These are phyloP conservation scores for Laticauda colubrina DNA, from an alignment of 2,113 vertebrate genomes.

Conservation along the genomic window DNA sequence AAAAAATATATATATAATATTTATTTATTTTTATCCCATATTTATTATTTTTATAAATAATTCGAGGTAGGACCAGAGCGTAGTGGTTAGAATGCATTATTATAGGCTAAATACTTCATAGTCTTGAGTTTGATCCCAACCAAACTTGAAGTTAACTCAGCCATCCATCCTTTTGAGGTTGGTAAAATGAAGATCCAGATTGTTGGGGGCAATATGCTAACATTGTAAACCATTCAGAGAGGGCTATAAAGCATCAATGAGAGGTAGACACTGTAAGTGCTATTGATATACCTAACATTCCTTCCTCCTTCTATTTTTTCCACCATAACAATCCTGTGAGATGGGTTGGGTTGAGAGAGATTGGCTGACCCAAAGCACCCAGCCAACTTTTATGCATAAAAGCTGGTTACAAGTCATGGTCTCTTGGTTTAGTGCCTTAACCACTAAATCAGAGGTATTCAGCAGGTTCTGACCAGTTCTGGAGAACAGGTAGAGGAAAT, in stretches of 20 bases:
- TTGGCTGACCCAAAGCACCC: too few relatives aligned
- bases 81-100: background rate
- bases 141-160: background rate
- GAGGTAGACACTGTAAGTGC: too few relatives aligned
- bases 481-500: too few relatives aligned
- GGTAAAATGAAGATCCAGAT: background rate
- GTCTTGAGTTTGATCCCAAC: background rate
- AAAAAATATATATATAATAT: background rate
- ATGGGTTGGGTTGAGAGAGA: too few relatives aligned
- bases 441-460: background rate
- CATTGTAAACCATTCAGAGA: too few relatives aligned
- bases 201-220: too few relatives aligned
- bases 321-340: too few relatives aligned
- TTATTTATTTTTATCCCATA: background rate
- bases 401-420: background rate
- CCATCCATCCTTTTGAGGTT: background rate
- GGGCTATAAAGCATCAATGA: too few relatives aligned
- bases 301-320: too few relatives aligned
- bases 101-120: background rate
- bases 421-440: background rate
- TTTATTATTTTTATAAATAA: background rate
- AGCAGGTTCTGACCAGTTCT: too few relatives aligned
- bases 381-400: background rate
- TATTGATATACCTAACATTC: too few relatives aligned
- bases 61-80: background rate